These are phyloP conservation scores for Amphiura filiformis DNA, from an alignment of 35 echinoderm and acorn worm species.

Conservation along the genomic window DNA sequence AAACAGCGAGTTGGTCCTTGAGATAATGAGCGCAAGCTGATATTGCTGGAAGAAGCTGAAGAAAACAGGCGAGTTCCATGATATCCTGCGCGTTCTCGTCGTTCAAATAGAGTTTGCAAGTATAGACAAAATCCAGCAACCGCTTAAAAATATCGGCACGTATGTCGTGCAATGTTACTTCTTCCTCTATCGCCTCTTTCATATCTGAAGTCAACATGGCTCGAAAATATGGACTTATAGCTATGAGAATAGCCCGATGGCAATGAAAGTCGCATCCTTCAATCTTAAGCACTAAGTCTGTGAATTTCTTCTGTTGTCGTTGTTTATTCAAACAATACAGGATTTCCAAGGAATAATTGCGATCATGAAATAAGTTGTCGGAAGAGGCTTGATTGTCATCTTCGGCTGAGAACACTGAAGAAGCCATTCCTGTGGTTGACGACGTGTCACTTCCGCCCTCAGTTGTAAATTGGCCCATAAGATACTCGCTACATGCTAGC, in stretches of 20 bases:
- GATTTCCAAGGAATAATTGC: constrained; percentile 70
- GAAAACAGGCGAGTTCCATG: constrained; percentile 81
- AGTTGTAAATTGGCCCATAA: constrained; percentile 71
- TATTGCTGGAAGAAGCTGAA: constrained; percentile 79
- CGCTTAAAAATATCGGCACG: constrained; percentile 45
- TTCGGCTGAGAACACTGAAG: constrained; percentile 58
- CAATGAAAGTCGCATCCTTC: constrained; percentile 64
- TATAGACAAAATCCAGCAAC: constrained; percentile 89
- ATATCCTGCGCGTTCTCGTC: constrained; percentile 83
- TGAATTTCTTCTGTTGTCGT: constrained; percentile 51
- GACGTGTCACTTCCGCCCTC: constrained; percentile 72
- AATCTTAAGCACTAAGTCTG: constrained; percentile 74
- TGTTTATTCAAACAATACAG: constrained; percentile 75
- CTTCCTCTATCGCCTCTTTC: constrained; percentile 59
- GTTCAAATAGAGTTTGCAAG: constrained; percentile 70
- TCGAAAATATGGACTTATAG: constrained; percentile 83
- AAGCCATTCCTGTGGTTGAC: constrained; percentile 55
- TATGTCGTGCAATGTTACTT: constrained; percentile 60
- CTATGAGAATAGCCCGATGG: constrained; percentile 74
- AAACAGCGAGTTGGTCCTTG: constrained; percentile 55
- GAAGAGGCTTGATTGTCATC: constrained; percentile 31
- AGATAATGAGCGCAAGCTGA: constrained; percentile 82
- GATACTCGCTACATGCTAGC: constrained; percentile 75
- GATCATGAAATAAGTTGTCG: constrained; percentile 69
- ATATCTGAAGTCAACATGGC: constrained; percentile 92